Evolutionary conservation across 1,140 invertebrate genomes (phyloP), one percentile per base, ranked within the genome.

Genomic region (Bombus waltoni): DNA sequence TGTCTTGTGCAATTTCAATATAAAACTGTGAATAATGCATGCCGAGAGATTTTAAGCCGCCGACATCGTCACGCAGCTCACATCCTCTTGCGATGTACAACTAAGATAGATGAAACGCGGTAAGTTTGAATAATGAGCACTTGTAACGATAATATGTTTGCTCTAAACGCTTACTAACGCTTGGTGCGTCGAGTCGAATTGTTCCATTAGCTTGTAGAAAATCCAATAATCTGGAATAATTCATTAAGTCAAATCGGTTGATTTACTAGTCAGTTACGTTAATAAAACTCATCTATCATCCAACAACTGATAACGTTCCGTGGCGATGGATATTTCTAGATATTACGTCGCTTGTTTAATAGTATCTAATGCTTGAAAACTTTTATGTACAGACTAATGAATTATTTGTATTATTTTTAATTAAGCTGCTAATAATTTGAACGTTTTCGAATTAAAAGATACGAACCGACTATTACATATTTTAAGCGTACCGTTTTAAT

Each of bases 111-210:
- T 93, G 88, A 92, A 89, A 93, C 93, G 92, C 92, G 90, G 88
- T 92, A 93, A 93, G 93, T 93, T 94, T 94, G 93, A 94, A 93
- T 94, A 94, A 94, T 92, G 93, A 94, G 93, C 87, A 87, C 81
- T 81, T 88, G 89, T 91, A 89, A 92, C 90, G 90, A 92, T 90
- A 91, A 93, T 93, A 91, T 86, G 88, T 89, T 86, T 89, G 88
- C 89, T 78, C 88, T 74, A 77, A 89, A 76, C 81, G 73, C 79
- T 79, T 86, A 74, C 83, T 62, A n/a, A 32, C 70, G 73, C 28
- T 53, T 79, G 71, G 59, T 76, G 76, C 76, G 35, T 68, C 47
- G 66, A 59, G 70, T 42, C 18, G 62, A 78, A 65, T 72, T 80
- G 71, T 88, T 76, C 76, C 25, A 57, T 62, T 28, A 28, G 3